phyloP scores from a whole-genome alignment of 2,797 vertebrate genomes.

The Oceanodroma leucorhoa region DNA sequence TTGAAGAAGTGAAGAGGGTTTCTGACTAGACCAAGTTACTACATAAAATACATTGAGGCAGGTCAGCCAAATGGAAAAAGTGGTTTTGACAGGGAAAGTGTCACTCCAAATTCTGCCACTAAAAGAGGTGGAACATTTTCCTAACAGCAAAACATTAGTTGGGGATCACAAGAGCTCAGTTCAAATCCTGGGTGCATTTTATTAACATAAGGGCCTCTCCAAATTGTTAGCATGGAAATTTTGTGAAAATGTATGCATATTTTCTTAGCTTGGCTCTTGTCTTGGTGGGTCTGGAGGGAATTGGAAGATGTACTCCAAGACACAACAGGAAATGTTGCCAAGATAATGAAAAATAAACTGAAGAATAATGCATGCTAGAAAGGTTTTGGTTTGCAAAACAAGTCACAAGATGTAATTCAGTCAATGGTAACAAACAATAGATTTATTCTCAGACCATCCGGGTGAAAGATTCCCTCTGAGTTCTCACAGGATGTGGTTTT shows the following conservation, averaged over 20 bases:
- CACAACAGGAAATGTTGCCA: background rate
- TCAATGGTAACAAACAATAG: background rate
- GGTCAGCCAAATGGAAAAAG: background rate
- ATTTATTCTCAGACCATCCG: background rate
- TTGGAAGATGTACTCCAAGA: background rate
- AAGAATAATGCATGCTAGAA: background rate
- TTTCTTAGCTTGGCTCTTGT: background rate
- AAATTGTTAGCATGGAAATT: background rate
- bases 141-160: background rate
- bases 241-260: background rate
- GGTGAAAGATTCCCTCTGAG: background rate
- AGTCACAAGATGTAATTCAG: background rate
- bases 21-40: background rate
- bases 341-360: background rate
- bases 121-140: fast-evolving
- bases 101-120: background rate
- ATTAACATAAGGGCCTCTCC: background rate
- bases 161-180: background rate
- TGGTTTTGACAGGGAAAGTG: fast-evolving
- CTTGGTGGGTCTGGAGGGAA: background rate
- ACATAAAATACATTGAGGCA: background rate
- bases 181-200: background rate
- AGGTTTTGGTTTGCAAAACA: background rate
- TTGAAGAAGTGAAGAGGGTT: background rate
- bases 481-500: background rate